A percentile compares a stretch with the other conserved stretches of the same genome.
Conservation (phyloP, 2,797 vertebrate species). For the Hippocampus kuda region DNA sequence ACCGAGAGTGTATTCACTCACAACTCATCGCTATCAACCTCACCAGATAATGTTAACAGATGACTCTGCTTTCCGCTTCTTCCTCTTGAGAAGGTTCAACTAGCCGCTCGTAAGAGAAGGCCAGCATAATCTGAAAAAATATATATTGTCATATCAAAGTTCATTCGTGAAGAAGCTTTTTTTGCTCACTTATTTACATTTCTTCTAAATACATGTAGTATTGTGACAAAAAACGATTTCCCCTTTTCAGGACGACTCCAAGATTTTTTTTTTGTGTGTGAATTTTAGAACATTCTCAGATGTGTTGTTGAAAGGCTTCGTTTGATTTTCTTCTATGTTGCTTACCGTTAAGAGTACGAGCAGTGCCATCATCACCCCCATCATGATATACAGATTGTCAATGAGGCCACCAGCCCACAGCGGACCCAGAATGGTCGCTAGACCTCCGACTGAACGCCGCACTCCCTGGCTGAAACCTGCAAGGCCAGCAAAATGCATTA, state of each 20-base stretch:
- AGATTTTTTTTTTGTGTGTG: neutral
- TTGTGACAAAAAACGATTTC: neutral
- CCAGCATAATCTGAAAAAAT: conserved; percentile 64
- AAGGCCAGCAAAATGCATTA: neutral
- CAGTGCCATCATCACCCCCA: conserved; percentile 76
- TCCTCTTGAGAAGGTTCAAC: conserved; percentile 56
- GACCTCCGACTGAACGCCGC: conserved; percentile 72
- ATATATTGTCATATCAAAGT: neutral
- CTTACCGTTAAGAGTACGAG: conserved; percentile 69
- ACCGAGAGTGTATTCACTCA: neutral
- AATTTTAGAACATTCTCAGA: neutral
- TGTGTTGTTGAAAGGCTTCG: neutral
- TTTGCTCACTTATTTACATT: neutral
- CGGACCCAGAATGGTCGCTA: conserved; percentile 79
- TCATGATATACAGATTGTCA: conserved; percentile 71
- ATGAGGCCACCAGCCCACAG: conserved; percentile 76
- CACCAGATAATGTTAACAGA: conserved; percentile 9
- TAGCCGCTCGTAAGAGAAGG: conserved; percentile 66
- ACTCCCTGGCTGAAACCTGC: conserved; percentile 77
- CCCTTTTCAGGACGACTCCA: neutral
- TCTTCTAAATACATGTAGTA: neutral
- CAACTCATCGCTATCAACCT: neutral
- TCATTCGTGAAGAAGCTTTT: neutral
- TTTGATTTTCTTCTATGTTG: neutral
- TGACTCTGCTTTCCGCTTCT: conserved; percentile 28